A percentile compares a stretch with the other conserved stretches of the same genome.
These are phyloP conservation scores for Zoroaster sp. DNA, from an alignment of 53 echinoderm and acorn worm species.

Conservation along the genomic window DNA sequence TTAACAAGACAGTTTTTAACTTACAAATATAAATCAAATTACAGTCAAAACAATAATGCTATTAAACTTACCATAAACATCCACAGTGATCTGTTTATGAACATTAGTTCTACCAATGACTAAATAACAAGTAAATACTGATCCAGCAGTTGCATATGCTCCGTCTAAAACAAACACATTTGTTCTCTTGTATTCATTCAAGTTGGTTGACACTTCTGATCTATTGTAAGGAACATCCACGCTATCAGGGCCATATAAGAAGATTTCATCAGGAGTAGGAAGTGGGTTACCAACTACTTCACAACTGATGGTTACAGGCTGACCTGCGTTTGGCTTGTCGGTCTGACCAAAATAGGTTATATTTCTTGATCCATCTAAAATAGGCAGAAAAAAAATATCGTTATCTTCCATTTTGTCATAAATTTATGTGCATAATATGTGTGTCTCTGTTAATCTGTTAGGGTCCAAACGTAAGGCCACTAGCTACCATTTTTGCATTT, in stretches of 20 bases:
- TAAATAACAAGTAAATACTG: neutral
- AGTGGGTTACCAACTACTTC: conserved; percentile 33
- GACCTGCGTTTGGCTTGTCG: conserved; percentile 18
- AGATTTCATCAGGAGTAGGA: neutral
- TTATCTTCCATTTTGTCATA: neutral
- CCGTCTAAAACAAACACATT: neutral
- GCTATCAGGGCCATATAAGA: neutral
- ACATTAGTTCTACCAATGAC: neutral
- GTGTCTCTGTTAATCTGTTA: neutral
- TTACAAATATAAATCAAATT: neutral
- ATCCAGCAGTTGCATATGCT: neutral
- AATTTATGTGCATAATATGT: neutral
- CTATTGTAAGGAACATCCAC: neutral
- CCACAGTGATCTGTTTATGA: neutral
- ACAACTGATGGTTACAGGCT: conserved; percentile 15
- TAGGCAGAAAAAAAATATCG: neutral
- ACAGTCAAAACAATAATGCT: neutral
- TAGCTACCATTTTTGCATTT: no score
- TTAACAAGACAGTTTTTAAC: neutral
- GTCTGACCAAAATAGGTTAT: neutral
- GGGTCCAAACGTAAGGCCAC: neutral
- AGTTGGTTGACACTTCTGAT: neutral
- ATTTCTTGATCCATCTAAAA: neutral
- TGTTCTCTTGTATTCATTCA: conserved; percentile 27
- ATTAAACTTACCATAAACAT: conserved; percentile 28